Evolutionary conservation across 2,113 vertebrate genomes (phyloP), one percentile per base, ranked within the genome.

Genomic region (Mustelus asterias): DNA sequence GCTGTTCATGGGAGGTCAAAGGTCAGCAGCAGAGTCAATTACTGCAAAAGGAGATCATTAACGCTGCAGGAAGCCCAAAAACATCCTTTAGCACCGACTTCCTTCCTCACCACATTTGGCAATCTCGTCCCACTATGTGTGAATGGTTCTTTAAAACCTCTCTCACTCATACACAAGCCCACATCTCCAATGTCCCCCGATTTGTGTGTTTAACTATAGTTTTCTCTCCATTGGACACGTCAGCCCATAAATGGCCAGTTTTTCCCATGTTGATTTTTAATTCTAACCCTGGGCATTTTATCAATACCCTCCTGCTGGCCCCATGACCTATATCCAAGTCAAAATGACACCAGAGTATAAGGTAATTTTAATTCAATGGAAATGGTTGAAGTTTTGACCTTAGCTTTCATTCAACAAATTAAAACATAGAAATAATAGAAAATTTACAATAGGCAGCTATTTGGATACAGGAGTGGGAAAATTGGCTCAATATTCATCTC

Each of bases 11-110:
- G 0, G 0, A 96, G 96, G 96, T 97, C 97, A 97, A 95, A 96
- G 95, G 83, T 96, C 0, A 22, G 80, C 96, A 96, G 95, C 94
- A 95, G 54, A 96, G 41, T 8, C 95, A 94, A 90, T 95, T 96
- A 96, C 96, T 90, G 80, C 44, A 96, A 96, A 96, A 96, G 95
- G 24, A 96, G 96, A 65, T 96, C 78, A 76, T 96, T 29, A 58
- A 48, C 85, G 60, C 20, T 96, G 96, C 96, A 97, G 93, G 96
- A 97, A 96, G 97, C 93, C 86, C 96, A 96, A 83, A 86, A 96
- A 76, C 4, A 70, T 96, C 67, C 33, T 96, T 96, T 76, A 95
- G 29, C n/a, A 95, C 58, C 44, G 60, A 22, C 85, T 95, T n/a
- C 60, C 96, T 96, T 96, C 94, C 41, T 96, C 26, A 54, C 2